Conservation (phyloP, 2,113 vertebrate genomes). For the Python bivittatus region DNA sequence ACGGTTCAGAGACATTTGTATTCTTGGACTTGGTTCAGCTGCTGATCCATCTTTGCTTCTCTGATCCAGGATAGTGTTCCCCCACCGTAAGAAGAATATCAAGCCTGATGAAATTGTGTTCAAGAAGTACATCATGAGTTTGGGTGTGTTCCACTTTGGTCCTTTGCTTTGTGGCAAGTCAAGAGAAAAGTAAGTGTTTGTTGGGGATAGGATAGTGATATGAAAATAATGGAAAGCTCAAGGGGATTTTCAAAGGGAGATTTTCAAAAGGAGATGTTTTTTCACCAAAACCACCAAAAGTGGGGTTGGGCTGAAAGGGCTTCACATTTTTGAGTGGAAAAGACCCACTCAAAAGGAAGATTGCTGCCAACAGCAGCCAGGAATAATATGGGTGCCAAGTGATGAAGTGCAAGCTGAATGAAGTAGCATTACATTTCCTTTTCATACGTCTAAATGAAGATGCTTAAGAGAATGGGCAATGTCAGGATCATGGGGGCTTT, state of each 20-base stretch:
- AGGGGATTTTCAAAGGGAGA: not conserved
- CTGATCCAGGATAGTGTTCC: slow-evolving; percentile 80
- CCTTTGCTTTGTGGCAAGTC: slow-evolving; percentile 88
- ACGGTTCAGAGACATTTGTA: not conserved
- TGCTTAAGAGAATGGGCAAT: not conserved
- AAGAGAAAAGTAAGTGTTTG: slow-evolving; percentile 81
- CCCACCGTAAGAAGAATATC: slow-evolving; percentile 68
- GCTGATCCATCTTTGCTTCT: not conserved
- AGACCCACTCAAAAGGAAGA: not conserved
- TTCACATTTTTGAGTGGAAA: not conserved
- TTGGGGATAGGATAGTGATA: not conserved
- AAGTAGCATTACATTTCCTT: not conserved
- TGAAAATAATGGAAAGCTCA: not conserved
- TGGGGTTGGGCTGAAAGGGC: not conserved
- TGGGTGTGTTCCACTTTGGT: slow-evolving; percentile 84
- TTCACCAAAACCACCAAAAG: not conserved
- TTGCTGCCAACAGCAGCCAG: not conserved
- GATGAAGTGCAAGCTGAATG: not conserved
- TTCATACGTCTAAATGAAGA: not conserved
- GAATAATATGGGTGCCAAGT: not conserved
- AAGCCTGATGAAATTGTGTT: slow-evolving; percentile 67
- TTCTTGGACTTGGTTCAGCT: not conserved
- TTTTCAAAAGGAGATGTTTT: no score
- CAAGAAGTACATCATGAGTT: slow-evolving; percentile 79
- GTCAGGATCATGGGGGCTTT: not conserved